phyloP scores from a whole-genome alignment of 2,113 vertebrate species.

The Cricetomys ansorgei region DNA sequence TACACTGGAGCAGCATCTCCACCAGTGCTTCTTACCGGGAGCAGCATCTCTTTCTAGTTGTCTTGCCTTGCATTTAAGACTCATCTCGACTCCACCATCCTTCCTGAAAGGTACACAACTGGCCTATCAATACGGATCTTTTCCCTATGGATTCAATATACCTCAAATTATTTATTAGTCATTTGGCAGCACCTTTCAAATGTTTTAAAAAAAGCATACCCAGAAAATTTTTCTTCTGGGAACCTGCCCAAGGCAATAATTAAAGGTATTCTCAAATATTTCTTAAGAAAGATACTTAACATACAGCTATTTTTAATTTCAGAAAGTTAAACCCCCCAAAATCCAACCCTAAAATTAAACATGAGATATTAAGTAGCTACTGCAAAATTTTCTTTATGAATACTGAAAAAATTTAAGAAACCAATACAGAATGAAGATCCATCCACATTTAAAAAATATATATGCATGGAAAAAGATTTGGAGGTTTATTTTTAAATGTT shows the following conservation, averaged over 20 bases:
- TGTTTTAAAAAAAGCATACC: conserved; percentile 1
- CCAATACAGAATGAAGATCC: background rate
- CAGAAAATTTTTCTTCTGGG: conserved; percentile 10
- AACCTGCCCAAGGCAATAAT: conserved; percentile 54
- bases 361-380: conserved; percentile 6
- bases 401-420: background rate
- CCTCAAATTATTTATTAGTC: background rate
- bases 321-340: conserved; percentile 7
- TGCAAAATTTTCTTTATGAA: background rate
- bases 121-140: background rate
- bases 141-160: conserved; percentile 2
- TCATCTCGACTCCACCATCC: background rate
- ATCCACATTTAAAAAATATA: background rate
- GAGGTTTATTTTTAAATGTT: conserved; percentile 33
- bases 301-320: conserved; percentile 49
- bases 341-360: conserved; percentile 20
- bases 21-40: background rate
- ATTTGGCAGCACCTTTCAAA: conserved; percentile 24
- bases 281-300: conserved; percentile 24
- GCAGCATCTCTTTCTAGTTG: background rate
- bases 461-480: background rate
- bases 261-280: conserved; percentile 42
- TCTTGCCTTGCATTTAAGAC: background rate
- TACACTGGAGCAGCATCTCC: background rate
- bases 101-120: background rate